Evolutionary conservation across 2,888 invertebrate species (phyloP).

Genomic region (Epirrita christyi): DNA sequence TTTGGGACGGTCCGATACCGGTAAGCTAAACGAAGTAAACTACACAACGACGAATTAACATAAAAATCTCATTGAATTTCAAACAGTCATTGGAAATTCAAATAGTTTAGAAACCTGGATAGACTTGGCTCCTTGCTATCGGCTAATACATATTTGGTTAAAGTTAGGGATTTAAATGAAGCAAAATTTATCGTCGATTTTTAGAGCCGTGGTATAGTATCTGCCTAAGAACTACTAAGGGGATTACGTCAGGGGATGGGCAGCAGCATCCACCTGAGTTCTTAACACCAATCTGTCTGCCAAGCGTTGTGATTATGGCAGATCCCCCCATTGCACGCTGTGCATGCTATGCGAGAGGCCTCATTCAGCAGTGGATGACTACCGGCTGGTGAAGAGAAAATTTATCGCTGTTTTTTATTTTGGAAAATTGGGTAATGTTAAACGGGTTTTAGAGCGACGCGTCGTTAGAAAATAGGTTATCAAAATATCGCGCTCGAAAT

Average conservation of each 20-base stretch:
- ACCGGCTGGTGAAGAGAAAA: too few species aligned
- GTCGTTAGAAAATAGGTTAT: conserved; percentile 29
- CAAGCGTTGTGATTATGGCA: too few species aligned
- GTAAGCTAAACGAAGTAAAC: conserved; percentile 57
- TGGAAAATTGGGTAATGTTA: conserved; percentile 18
- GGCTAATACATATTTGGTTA: conserved; percentile 44
- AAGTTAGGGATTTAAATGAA: conserved; percentile 7
- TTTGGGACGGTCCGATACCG: conserved; percentile 64
- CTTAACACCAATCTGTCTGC: too few species aligned
- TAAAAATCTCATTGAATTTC: conserved; percentile 66
- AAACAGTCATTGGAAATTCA: conserved; percentile 61
- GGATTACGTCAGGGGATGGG: too few species aligned
- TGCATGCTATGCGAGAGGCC: too few species aligned
- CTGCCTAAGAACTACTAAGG: too few species aligned
- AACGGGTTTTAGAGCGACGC: conserved; percentile 22
- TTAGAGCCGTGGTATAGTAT: too few species aligned
- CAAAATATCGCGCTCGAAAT: conserved; percentile 31
- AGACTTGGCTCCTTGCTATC: conserved; percentile 45
- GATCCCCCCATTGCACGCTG: too few species aligned
- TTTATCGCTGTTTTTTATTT: too few species aligned
- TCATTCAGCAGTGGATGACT: too few species aligned
- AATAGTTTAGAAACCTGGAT: conserved; percentile 52
- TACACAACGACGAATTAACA: conserved; percentile 56
- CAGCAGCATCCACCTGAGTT: too few species aligned
- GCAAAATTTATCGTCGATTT: too few species aligned